Percentiles rank a stretch among this genome's conserved stretches.
Conservation (phyloP, 2,888 invertebrate genomes). For the Drosophila emarginata region DNA sequence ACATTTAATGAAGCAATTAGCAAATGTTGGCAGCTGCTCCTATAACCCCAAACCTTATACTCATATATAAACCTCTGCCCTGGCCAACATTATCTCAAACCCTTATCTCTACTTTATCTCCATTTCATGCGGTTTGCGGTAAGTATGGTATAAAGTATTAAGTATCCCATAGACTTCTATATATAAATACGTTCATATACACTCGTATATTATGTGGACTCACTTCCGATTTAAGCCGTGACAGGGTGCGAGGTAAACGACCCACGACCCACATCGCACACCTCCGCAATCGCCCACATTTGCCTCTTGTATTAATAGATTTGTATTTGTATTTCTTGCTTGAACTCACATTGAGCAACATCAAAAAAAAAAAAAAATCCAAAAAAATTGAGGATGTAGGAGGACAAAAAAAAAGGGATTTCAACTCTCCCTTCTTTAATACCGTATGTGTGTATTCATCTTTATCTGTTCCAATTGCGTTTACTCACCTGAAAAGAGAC, state of each 20-base stretch:
- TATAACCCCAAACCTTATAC: slow-evolving; percentile 1
- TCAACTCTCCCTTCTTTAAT: slow-evolving; percentile 17
- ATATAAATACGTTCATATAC: neutral
- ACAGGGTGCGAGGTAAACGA: neutral
- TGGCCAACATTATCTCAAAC: neutral
- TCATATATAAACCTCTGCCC: neutral
- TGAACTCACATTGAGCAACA: slow-evolving; percentile 45
- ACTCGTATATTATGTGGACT: slow-evolving; percentile 8
- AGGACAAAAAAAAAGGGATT: slow-evolving; percentile 50
- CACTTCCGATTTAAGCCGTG: slow-evolving; percentile 15
- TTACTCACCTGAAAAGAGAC: slow-evolving; percentile 70
- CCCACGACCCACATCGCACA: neutral
- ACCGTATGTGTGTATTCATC: neutral
- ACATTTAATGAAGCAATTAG: slow-evolving; percentile 77
- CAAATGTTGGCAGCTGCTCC: slow-evolving; percentile 57
- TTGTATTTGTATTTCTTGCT: slow-evolving; percentile 45
- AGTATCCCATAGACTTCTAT: neutral
- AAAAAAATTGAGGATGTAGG: too few relatives aligned
- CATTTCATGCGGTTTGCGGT: slow-evolving; percentile 5
- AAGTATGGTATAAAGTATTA: neutral
- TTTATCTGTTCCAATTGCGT: slow-evolving; percentile 43
- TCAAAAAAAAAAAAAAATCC: neutral
- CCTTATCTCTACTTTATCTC: neutral
- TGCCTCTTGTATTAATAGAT: slow-evolving; percentile 49
- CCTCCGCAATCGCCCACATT: neutral